These are phyloP conservation scores for Aulostomus chinensis DNA, from an alignment of 2,797 vertebrate genomes.

Conservation along the genomic window DNA sequence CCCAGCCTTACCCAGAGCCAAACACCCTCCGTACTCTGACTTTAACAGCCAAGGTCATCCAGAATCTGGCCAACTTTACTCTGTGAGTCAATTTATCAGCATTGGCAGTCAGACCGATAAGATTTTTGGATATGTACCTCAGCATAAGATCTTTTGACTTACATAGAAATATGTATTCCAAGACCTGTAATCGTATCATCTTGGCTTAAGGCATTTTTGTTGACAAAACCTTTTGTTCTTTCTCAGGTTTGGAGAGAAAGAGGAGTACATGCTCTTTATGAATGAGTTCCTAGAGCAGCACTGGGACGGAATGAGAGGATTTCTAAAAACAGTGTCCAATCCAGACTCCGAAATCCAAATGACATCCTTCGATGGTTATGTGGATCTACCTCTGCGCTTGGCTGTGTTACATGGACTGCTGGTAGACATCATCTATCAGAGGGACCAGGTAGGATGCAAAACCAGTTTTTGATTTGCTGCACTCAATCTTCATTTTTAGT, in stretches of 20 bases:
- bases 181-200: too few species aligned
- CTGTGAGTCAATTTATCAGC: conserved; percentile 71
- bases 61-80: conserved; percentile 94
- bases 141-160: too few species aligned
- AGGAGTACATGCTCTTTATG: conserved; percentile 98
- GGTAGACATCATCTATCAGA: conserved; percentile 86
- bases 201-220: too few species aligned
- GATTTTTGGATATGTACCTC: background rate
- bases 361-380: conserved; percentile 86
- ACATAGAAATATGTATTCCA: too few species aligned
- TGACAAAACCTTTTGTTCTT: background rate
- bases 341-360: conserved; percentile 76
- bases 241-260: conserved; percentile 93
- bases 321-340: conserved; percentile 85
- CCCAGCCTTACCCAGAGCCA: conserved; percentile 87
- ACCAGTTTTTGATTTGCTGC: too few species aligned
- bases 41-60: conserved; percentile 94
- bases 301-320: conserved; percentile 86
- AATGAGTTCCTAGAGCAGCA: conserved; percentile 90
- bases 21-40: conserved; percentile 88
- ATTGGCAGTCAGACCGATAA: background rate
- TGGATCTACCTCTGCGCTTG: conserved; percentile 90
- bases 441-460: conserved; percentile 80
- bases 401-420: conserved; percentile 90
- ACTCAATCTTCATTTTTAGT: background rate